These are phyloP conservation scores for Zygothrica quintamaculata DNA, from an alignment of 2,888 invertebrate species.

Conservation along the genomic window DNA sequence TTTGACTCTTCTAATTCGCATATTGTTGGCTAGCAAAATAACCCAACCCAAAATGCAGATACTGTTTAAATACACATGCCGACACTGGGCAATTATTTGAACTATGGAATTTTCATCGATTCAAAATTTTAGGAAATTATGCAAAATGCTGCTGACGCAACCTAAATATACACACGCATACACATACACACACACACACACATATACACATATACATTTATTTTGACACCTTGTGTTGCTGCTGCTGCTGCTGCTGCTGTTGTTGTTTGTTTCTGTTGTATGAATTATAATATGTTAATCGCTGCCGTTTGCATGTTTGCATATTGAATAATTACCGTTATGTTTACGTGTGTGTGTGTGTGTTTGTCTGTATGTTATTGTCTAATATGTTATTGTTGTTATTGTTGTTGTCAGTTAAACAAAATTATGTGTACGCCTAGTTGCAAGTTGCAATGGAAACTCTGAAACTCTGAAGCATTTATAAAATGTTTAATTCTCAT, in stretches of 20 bases:
- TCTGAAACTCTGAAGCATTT: background rate
- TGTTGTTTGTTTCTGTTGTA: slow-evolving; percentile 54
- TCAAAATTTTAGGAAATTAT: slow-evolving; percentile 72
- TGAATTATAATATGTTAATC: slow-evolving; percentile 78
- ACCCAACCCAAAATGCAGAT: background rate
- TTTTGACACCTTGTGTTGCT: slow-evolving; percentile 61
- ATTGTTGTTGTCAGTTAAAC: slow-evolving; percentile 22
- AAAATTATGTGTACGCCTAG: slow-evolving; percentile 10
- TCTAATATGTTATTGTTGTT: too few species aligned
- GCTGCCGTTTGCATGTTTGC: slow-evolving; percentile 78
- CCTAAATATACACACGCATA: slow-evolving; percentile 23
- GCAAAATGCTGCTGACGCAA: slow-evolving; percentile 60
- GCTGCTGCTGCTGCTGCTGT: too few species aligned
- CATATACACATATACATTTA: slow-evolving; percentile 18
- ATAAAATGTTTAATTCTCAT: slow-evolving; percentile 2
- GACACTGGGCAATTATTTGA: slow-evolving; percentile 59
- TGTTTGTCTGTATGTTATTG: slow-evolving; percentile 8
- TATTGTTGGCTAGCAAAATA: background rate
- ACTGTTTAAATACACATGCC: slow-evolving; percentile 39
- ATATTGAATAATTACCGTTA: slow-evolving; percentile 77
- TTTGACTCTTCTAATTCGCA: too few species aligned
- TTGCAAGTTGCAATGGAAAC: background rate
- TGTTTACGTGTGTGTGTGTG: slow-evolving; percentile 37
- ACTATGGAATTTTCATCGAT: slow-evolving; percentile 65
- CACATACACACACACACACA: slow-evolving; percentile 7